Evolutionary conservation across 2,113 vertebrate species (phyloP).

Genomic region (Sinocyclocheilus grahami): DNA sequence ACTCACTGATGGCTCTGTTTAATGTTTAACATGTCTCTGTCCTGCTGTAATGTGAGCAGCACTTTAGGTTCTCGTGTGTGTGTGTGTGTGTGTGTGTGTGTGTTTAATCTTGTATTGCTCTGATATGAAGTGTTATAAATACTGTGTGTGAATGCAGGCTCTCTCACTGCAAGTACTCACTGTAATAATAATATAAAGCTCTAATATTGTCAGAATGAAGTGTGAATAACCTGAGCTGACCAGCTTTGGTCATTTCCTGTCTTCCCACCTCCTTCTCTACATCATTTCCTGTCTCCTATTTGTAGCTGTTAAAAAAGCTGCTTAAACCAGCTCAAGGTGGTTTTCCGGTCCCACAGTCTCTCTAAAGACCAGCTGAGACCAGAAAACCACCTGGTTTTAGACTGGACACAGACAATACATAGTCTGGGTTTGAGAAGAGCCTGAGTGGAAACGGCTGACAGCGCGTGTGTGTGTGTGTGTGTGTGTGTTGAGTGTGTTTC

Average conservation of each 20-base stretch:
- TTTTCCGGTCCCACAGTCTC: not conserved
- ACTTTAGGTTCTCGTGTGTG: not conserved
- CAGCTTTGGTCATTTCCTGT: not conserved
- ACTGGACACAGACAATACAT: not conserved
- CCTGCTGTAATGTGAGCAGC: slow-evolving; percentile 50
- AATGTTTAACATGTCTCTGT: slow-evolving; percentile 3
- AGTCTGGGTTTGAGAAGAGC: not conserved
- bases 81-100: slow-evolving; percentile 10
- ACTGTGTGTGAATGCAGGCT: not conserved
- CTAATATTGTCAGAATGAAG: too few relatives aligned
- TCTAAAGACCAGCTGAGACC: not conserved
- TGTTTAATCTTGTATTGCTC: not conserved
- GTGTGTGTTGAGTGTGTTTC: too few relatives aligned
- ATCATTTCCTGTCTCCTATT: not conserved
- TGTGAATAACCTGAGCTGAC: not conserved
- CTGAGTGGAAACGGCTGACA: too few relatives aligned
- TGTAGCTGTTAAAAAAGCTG: not conserved
- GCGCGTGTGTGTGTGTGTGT: too few relatives aligned
- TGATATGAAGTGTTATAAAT: not conserved
- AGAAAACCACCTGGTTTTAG: not conserved
- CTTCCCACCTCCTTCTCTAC: not conserved
- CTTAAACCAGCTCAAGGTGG: not conserved
- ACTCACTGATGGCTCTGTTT: not conserved
- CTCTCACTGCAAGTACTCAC: not conserved
- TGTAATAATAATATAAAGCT: not conserved